Evolutionary conservation across 2,797 vertebrate genomes (phyloP), one percentile per base, ranked within the genome.

Genomic region (Artibeus jamaicensis): DNA sequence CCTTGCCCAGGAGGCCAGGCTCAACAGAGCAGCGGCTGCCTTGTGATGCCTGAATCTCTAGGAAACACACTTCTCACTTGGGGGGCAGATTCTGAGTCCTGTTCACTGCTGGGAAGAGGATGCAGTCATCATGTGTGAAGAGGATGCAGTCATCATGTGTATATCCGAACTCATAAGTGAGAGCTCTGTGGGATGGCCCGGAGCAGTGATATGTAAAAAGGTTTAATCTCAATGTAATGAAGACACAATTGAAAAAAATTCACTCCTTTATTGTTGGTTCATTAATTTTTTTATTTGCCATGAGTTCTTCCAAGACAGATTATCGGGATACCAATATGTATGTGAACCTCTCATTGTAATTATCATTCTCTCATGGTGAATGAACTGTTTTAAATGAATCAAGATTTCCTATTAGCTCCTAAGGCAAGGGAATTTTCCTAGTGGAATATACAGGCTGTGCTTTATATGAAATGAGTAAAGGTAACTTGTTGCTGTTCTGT

Each of bases 361-460:
- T 77, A 48, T 55, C 73, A 67, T 29, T 83, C 37, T 91, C 22
- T 94, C 37, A 3, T 86, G 46, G 42, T 93, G 59, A 95, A 84
- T 93, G 59, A 95, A 84, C 29, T 89, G 10, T 86, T 86, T 50
- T 77, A 87, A 82, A 81, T 76, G 53, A 77, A 79, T 65, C 3
- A 19, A 92, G 65, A 77, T 92, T 88, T 46, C 29, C 77, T 82
- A 5, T 37, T 91, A 50, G 53, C 59, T n/a, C 29, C 59, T 37
- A 74, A 62, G 34, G 18, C 76, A 91, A 94, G 77, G 39, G 59
- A 71, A 24, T 68, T 96, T 53, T 97, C 82, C 73, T 94, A 37
- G 10, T 89, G 83, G 89, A 78, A 88, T 97, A 32, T 55, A 50
- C 0, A 67, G 42, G 44, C 71, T 44, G 0, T 9, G 78, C 95